Evolutionary conservation across 2,113 vertebrate genomes (phyloP), one percentile per base, ranked within the genome.

Genomic region (Australoheros scitulus): DNA sequence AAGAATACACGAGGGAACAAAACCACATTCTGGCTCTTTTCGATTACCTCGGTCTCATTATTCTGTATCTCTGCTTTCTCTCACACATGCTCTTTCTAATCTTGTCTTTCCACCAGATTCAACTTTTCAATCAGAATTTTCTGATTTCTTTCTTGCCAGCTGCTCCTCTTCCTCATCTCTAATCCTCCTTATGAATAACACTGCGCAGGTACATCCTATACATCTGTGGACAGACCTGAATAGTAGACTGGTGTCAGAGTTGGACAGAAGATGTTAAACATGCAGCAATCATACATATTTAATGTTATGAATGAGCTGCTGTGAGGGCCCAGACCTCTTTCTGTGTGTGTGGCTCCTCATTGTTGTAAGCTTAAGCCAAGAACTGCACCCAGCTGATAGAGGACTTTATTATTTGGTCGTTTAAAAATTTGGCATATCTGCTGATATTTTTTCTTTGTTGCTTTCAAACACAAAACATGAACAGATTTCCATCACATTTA

Each of bases 281-380:
- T 50, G 65, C 78, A 70, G 24, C 34, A 24, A 9, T 41, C 11
- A 29, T 77, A 15, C 64, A 76, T 83, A 56, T 60, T 79, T 79
- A n/a, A 79, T 59, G 50, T 50, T 29, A 5, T 10, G 65, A 29
- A 34, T 11, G 68, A 76, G 61, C 80, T 18, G 26, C 24, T 70
- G 18, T 8, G 36, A 29, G 1, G 58, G 43, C 22, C 17, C 56
- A 26, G 56, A 60, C 10, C 55, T 76, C n/a, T 29, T 60, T 41
- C 56, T 60, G 5, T 50, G 24, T 47, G 64, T 47, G 41, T 47
- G 64, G 22, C 47, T 47, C 64, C 14, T 47, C 41, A 26, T 8
- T 47, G 22, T 24, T 47, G 8, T 2, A 11, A 68, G 22, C 64
- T 47, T 68, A 22, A 68, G 13, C 63, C 38, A 65, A 22, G 17